Evolutionary conservation across 2,888 invertebrate genomes (phyloP), one percentile per base, ranked within the genome.

Genomic region (Tortricodes alternella): DNA sequence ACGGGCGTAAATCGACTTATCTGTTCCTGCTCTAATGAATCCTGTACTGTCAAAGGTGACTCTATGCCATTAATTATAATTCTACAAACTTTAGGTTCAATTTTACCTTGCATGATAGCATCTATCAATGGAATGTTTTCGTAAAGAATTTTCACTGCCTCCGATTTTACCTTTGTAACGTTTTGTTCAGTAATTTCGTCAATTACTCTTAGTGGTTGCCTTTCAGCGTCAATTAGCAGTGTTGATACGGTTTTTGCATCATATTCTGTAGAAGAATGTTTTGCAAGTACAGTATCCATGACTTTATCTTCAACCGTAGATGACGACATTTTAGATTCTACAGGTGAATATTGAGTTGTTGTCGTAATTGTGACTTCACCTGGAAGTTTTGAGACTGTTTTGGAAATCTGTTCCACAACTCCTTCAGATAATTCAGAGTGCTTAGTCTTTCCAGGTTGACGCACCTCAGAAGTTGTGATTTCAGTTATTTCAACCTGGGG

Each of bases 11-110:
- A 89, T 34, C 92, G 92, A 71, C 92, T 93, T 2, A 96, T 91
- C 76, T 94, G 93, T 66, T 94, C 92, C 65, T 94, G 93, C 67
- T 94, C 93, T 63, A 96, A 80, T 0, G 95, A 94, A 64, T 95
- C 94, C 75, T 94, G 92, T 6, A 94, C 92, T 19, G 93, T 94
- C 38, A 93, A 85, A 6, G 92, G 87, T 44, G 94, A 92, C 70
- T 94, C 93, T 39, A 92, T 82, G 4, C 92, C 92, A 60, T 93
- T 92, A 7, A 93, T 83, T 39, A 94, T 79, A 49, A 95, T 92
- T 60, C 92, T 90, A 74, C 94, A 94, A 16, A 92, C 87, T 69
- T 92, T 92, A 58, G 95, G 94, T 64, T 94, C 93, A 46, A 95
- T 94, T 70, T 93, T 91, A 49, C 92, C 90, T 70, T 93, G 92